Evolutionary conservation across 30 jellyfish, hydroid and myxozoan species (phyloP).

Genomic region (Turritopsis dohrnii): DNA sequence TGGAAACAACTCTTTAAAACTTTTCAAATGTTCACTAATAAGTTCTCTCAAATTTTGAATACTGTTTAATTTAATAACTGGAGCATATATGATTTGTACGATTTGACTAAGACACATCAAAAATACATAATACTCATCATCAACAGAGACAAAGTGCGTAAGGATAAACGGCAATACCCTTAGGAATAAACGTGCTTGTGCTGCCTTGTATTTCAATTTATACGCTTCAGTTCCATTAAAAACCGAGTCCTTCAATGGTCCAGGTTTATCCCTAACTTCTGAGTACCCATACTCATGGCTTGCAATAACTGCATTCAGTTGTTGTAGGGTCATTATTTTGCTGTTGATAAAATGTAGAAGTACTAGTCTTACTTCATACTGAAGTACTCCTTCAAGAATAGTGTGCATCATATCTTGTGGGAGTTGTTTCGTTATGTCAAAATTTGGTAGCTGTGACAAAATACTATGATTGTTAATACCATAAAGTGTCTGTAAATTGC

Average conservation of each 20-base stretch:
- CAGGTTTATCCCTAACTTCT: constrained; percentile 38
- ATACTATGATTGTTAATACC: constrained; percentile 21
- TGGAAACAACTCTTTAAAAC: constrained; percentile 31
- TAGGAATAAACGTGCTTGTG: constrained; percentile 38
- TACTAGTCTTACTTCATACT: constrained; percentile 21
- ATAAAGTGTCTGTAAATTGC: constrained; percentile 17
- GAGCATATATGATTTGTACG: constrained; percentile 28
- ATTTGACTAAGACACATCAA: constrained; percentile 20
- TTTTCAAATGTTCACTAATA: constrained; percentile 25
- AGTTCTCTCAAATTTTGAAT: constrained; percentile 12
- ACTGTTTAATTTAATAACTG: constrained; percentile 27
- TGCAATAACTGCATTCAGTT: constrained; percentile 24
- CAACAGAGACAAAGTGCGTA: constrained; percentile 3
- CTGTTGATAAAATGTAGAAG: background rate
- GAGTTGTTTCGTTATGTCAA: constrained; percentile 33
- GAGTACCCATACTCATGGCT: constrained; percentile 32
- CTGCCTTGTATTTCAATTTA: constrained; percentile 37
- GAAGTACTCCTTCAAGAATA: constrained; percentile 35
- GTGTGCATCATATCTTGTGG: constrained; percentile 53
- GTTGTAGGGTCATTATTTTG: background rate
- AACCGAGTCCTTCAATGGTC: constrained; percentile 40
- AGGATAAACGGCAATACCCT: constrained; percentile 34
- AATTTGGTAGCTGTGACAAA: constrained; percentile 27
- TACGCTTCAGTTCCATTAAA: constrained; percentile 31
- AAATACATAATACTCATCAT: constrained; percentile 12